Conservation (phyloP, 2,797 vertebrate species). For the Melanotaenia parkinsoni region DNA sequence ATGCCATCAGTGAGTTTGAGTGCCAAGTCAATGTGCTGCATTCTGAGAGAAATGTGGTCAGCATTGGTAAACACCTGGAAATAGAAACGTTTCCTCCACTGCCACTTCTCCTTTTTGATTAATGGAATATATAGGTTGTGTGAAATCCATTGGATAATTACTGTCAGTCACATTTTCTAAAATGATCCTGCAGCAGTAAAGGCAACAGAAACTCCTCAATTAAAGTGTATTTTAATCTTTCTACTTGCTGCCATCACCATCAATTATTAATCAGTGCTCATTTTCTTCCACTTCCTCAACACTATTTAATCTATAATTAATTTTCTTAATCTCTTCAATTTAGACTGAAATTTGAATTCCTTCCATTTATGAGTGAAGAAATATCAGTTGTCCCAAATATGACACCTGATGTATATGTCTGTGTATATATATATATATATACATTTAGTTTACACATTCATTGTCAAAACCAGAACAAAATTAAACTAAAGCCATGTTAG, state of each 20-base stretch:
- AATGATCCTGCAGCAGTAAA: conserved; percentile 9
- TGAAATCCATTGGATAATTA: conserved; percentile 34
- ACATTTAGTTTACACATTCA: background rate
- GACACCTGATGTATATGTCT: too few species aligned
- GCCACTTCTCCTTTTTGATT: conserved; percentile 19
- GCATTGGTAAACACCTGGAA: too few species aligned
- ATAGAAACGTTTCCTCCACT: conserved; percentile 13
- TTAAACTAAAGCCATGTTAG: background rate
- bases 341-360: background rate
- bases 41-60: too few species aligned
- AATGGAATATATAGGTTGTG: conserved; percentile 34
- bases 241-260: background rate
- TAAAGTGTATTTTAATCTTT: background rate
- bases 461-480: background rate
- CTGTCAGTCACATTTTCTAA: conserved; percentile 11
- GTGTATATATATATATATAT: too few species aligned
- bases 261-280: background rate
- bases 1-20: too few species aligned
- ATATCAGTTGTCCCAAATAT: background rate
- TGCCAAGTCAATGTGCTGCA: too few species aligned
- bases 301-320: background rate
- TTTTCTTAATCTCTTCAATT: background rate
- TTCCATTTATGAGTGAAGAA: background rate
- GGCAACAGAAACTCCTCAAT: background rate
- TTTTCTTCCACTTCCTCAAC: background rate